Evolutionary conservation across 2,888 invertebrate species (phyloP).

Genomic region (Perdita meconis): DNA sequence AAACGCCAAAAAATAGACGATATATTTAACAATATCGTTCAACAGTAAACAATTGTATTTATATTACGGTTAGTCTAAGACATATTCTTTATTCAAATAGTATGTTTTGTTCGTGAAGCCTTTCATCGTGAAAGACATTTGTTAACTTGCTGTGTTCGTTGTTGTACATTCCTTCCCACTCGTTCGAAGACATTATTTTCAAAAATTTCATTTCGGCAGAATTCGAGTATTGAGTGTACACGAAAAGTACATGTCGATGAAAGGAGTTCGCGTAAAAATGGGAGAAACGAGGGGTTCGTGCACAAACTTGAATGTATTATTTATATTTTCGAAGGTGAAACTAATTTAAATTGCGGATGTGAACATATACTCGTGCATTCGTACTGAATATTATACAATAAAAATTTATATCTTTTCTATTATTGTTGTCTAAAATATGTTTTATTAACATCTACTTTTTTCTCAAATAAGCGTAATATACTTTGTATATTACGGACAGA

Average conservation of each 20-base stretch:
- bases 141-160: constrained; percentile 36
- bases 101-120: constrained; percentile 57
- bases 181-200: constrained; percentile 21
- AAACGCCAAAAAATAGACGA: constrained; percentile 81
- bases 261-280: constrained; percentile 6
- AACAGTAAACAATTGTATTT: constrained; percentile 57
- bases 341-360: constrained; percentile 22
- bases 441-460: neutral
- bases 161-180: constrained; percentile 59
- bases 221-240: neutral
- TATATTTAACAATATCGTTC: constrained; percentile 72
- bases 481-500: neutral
- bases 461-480: constrained; percentile 7
- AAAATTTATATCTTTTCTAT: constrained; percentile 6
- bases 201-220: constrained; percentile 3
- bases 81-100: constrained; percentile 33
- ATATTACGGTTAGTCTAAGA: constrained; percentile 66
- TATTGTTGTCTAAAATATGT: neutral
- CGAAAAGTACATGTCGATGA: neutral
- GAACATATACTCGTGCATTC: constrained; percentile 1
- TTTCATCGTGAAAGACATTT: constrained; percentile 32
- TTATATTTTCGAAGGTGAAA: neutral
- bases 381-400: neutral
- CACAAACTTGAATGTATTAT: neutral
- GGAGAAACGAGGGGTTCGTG: constrained; percentile 36